A percentile compares a stretch with the other conserved stretches of the same genome.
phyloP scores from a whole-genome alignment of 2,113 vertebrate species.

The Protobothrops flavoviridis region DNA sequence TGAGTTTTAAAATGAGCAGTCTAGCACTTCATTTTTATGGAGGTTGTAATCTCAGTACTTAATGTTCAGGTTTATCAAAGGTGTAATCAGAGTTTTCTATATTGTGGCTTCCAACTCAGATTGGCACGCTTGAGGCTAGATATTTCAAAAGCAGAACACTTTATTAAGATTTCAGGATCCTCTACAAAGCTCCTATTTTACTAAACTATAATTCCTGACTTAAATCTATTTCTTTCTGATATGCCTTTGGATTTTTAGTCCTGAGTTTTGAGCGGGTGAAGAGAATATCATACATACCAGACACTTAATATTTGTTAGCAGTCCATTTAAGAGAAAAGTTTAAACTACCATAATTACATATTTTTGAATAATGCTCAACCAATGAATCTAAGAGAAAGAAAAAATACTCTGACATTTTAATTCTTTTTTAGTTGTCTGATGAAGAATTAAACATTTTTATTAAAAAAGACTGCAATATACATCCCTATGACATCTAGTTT shows the following conservation, averaged over 20 bases:
- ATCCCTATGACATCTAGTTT: background rate
- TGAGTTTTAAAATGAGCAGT: conserved; percentile 41
- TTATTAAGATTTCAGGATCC: background rate
- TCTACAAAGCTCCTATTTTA: background rate
- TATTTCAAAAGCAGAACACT: background rate
- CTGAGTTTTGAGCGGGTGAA: background rate
- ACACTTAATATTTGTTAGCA: conserved; percentile 13
- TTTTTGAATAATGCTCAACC: background rate
- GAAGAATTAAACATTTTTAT: conserved; percentile 17
- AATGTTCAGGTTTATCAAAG: conserved; percentile 9
- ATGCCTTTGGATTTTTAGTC: background rate
- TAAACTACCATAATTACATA: conserved; percentile 25
- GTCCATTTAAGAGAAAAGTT: conserved; percentile 3
- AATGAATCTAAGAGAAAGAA: background rate
- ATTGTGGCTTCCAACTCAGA: background rate
- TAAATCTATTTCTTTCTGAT: conserved; percentile 25
- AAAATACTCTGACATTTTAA: conserved; percentile 2
- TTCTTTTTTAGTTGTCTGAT: conserved; percentile 23
- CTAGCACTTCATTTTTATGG: conserved; percentile 22
- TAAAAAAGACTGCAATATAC: background rate
- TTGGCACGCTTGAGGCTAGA: background rate
- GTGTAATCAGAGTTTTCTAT: background rate
- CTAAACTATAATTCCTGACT: background rate
- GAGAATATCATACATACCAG: background rate
- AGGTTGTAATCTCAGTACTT: conserved; percentile 16